These are phyloP conservation scores for Limonius californicus DNA, from an alignment of 1,140 invertebrate genomes.

Conservation along the genomic window DNA sequence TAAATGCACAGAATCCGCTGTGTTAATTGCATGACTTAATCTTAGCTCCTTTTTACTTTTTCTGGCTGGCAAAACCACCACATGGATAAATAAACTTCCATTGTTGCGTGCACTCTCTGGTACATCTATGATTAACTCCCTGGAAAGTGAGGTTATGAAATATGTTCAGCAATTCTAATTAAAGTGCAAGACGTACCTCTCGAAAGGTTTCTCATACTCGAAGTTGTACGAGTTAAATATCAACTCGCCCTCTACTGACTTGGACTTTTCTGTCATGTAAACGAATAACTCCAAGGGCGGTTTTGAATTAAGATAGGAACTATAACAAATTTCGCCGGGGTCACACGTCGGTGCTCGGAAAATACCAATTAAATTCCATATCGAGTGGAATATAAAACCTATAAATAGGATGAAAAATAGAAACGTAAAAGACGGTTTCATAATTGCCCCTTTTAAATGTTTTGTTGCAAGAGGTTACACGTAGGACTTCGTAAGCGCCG, in stretches of 20 bases:
- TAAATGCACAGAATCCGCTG: constrained; percentile 35
- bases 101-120: constrained; percentile 36
- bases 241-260: constrained; percentile 31
- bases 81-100: constrained; percentile 39
- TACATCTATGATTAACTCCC: constrained; percentile 33
- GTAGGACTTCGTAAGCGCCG: not conserved
- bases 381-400: constrained; percentile 37
- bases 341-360: constrained; percentile 39
- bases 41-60: constrained; percentile 18
- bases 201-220: constrained; percentile 37
- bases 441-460: not conserved
- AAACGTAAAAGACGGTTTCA: constrained; percentile 25
- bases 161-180: not conserved
- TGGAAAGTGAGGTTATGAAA: constrained; percentile 22
- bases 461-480: too few relatives aligned
- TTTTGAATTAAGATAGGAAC: constrained; percentile 41
- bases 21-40: constrained; percentile 29
- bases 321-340: constrained; percentile 37
- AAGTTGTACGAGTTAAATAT: constrained; percentile 37
- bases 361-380: constrained; percentile 39
- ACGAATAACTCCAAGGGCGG: constrained; percentile 41
- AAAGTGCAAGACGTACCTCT: constrained; percentile 33
- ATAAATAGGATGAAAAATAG: constrained; percentile 37
- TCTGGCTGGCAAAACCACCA: constrained; percentile 35
- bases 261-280: constrained; percentile 39